Evolutionary conservation across 2,888 invertebrate genomes (phyloP), one percentile per base, ranked within the genome.

Genomic region (Andrena flavipes): DNA sequence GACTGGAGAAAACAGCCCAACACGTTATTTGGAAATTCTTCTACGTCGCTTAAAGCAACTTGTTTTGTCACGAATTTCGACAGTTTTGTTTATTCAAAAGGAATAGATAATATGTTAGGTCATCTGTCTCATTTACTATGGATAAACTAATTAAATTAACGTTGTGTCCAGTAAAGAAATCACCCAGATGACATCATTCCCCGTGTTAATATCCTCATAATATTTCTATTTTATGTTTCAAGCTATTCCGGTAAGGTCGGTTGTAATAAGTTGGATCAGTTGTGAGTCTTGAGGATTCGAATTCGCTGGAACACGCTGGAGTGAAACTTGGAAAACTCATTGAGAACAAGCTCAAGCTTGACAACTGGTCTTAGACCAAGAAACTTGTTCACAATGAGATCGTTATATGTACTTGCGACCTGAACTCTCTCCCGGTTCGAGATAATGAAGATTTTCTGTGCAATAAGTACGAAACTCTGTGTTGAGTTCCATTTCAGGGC

Each of bases 331-430:
- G 84, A n/a, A 20, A 82, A 72, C 67, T 87, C 73, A 87, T 84
- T 60, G 76, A 75, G 70, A 73, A 84, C 20, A 77, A 76, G 20
- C 48, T 83, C 56, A 75, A 84, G n/a, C 87, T 79, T 65, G 62
- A 88, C 30, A 35, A 73, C 59, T 68, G 89, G 67, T 33, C 85
- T 70, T 70, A 60, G 69, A 71, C 75, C 5, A 65, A 81, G 30
- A 76, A 85, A 81, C 30, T 75, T 20, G 76, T 80, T 16, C 88
- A 88, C 54, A 84, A 87, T 64, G 64, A 84, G 35, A 60, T 90
- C 49, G 72, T 89, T 16, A 64, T 42, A 42, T 42, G 42, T 48
- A 23, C 84, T 84, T 33, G 62, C 87, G 6, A 35, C 71, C 30
- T 80, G 59, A 82, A 90, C 80, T 75, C 84, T 16, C 54, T 84